Evolutionary conservation across 2,797 vertebrate genomes (phyloP), one percentile per base, ranked within the genome.

Genomic region (Phataginus tricuspis): DNA sequence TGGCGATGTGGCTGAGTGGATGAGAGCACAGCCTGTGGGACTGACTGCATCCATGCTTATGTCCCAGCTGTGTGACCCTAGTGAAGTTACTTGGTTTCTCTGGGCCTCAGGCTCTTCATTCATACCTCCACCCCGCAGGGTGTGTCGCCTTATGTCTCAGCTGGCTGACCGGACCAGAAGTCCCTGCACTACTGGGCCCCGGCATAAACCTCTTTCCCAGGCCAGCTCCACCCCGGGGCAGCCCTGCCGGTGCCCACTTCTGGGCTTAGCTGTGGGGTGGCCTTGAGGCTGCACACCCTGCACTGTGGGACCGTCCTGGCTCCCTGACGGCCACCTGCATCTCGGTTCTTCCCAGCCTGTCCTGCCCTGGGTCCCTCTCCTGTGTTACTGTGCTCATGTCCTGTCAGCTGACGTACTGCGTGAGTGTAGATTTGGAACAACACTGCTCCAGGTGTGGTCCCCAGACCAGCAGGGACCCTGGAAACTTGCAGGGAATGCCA

Each of bases 111-210:
- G 42, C 4, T 77, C 63, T 69, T 61, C 31, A 1, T 72, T 42
- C 57, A 19, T 37, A 7, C 3, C 0, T 3, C 39, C 2, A 19
- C 29, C 15, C 4, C 23, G 0, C 9, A 12, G 13, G 10, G 0
- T 11, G 18, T 2, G 11, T 63, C n/a, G 13, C 25, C 19, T 71
- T 9, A n/a, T 2, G 0, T 51, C 75, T 4, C 39, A 19, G 89
- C 12, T 7, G 3, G 64, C n/a, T 2, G 7, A 21, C 7, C 0
- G 2, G 19, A 53, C 18, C 39, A 5, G 13, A 57, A 14, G 4
- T n/a, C 25, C 11, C 0, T 0, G 5, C 31, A 1, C 25, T 0
- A 1, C 59, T 0, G 16, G 4, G 19, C 2, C 5, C 16, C 4
- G 0, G 10, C 2, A 0, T 8, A n/a, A 53, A 0, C 37, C 61